Conservation (phyloP, 2,888 invertebrate genomes). For the Ferdinandea cuprea region DNA sequence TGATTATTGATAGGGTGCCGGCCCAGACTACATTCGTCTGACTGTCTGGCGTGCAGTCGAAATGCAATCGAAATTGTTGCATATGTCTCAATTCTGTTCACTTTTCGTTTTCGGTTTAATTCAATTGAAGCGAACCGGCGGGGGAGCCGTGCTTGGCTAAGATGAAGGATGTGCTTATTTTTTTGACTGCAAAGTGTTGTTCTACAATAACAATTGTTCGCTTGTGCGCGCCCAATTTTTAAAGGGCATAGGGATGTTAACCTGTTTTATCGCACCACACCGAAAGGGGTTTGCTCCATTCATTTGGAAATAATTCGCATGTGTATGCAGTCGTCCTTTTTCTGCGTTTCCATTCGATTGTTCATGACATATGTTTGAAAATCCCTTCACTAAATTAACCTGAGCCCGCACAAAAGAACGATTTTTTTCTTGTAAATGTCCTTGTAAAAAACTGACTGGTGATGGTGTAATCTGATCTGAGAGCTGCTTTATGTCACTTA, state of each 20-base stretch:
- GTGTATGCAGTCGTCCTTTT: neutral
- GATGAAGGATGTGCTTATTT: conserved; percentile 7
- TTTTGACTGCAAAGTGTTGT: conserved; percentile 1
- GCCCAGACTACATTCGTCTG: conserved; percentile 12
- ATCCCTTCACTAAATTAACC: conserved; percentile 1
- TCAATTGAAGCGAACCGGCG: conserved; percentile 46
- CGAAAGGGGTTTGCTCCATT: conserved; percentile 58
- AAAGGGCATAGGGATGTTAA: conserved; percentile 1
- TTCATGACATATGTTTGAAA: conserved; percentile 47
- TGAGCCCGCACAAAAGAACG: neutral
- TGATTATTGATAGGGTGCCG: conserved; percentile 48
- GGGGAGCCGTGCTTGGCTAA: conserved; percentile 5
- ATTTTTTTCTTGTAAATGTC: no score
- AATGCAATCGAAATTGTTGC: conserved; percentile 54
- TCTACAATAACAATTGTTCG: conserved; percentile 22
- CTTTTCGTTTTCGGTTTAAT: conserved; percentile 61
- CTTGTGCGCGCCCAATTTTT: conserved; percentile 19
- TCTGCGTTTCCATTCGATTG: neutral
- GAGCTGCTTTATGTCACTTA: conserved; percentile 17
- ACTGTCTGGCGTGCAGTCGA: conserved; percentile 30
- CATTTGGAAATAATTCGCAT: conserved; percentile 63
- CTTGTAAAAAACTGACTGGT: neutral
- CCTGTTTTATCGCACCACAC: conserved; percentile 5
- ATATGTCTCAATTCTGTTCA: conserved; percentile 71
- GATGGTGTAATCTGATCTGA: conserved; percentile 20